Evolutionary conservation across 2,797 vertebrate species (phyloP).

Genomic region (Sternarchorhynchus goeldii): DNA sequence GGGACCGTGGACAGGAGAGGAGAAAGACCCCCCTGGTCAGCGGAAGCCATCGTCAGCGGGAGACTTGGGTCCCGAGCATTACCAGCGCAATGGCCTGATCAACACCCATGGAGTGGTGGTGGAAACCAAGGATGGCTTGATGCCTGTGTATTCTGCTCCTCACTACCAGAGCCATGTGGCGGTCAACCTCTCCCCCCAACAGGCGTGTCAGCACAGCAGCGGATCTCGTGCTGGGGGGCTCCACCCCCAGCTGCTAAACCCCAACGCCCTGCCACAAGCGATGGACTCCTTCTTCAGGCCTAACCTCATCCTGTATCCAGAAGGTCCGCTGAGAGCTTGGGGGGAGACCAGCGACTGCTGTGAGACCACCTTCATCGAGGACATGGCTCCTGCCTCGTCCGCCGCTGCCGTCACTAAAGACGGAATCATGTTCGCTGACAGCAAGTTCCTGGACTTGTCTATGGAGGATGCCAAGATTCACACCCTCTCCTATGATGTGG

Average conservation of each 20-base stretch:
- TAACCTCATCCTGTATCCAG: conserved; percentile 86
- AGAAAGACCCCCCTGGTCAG: conserved; percentile 66
- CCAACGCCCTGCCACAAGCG: conserved; percentile 79
- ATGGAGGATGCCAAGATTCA: conserved; percentile 86
- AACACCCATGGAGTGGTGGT: conserved; percentile 81
- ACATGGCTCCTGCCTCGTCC: conserved; percentile 65
- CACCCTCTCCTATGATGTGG: conserved; percentile 87
- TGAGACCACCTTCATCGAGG: conserved; percentile 93
- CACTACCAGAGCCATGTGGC: conserved; percentile 79
- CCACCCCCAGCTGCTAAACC: conserved; percentile 84
- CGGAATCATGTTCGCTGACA: conserved; percentile 78
- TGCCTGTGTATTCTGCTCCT: conserved; percentile 82
- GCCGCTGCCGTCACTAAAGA: conserved; percentile 70
- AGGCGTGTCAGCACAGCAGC: conserved; percentile 54
- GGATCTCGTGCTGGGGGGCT: conserved; percentile 64
- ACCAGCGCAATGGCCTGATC: conserved; percentile 84
- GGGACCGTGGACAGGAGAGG: conserved; percentile 58
- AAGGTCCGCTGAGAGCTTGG: conserved; percentile 80
- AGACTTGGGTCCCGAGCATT: conserved; percentile 56
- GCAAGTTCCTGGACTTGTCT: conserved; percentile 84
- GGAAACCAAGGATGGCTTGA: conserved; percentile 79
- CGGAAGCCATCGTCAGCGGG: conserved; percentile 56
- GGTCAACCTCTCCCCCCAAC: conserved; percentile 63
- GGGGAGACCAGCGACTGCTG: conserved; percentile 84
- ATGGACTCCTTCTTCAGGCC: conserved; percentile 80